phyloP scores from a whole-genome alignment of 2,797 vertebrate species.

The Myioborus miniatus region DNA sequence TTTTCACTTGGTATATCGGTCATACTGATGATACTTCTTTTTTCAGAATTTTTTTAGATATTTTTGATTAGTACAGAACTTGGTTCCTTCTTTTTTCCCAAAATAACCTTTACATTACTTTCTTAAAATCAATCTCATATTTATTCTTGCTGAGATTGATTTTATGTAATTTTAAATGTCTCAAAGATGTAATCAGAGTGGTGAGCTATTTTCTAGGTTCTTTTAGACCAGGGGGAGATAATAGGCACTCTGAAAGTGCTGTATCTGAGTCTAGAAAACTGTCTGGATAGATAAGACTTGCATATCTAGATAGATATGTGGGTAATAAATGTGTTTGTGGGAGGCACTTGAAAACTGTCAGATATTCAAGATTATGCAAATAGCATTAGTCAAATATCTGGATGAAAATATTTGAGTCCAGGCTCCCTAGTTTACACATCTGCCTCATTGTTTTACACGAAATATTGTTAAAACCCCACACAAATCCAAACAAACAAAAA shows the following conservation, averaged over 20 bases:
- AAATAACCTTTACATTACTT: fast-evolving
- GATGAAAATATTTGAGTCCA: not conserved
- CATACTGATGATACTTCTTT: not conserved
- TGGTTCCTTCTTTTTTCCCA: not conserved
- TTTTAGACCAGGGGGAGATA: not conserved
- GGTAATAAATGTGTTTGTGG: not conserved
- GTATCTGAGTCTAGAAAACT: not conserved
- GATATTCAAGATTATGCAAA: not conserved
- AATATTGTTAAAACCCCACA: not conserved
- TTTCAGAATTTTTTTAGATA: not conserved
- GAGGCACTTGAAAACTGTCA: not conserved
- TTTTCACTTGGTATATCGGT: not conserved
- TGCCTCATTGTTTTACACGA: not conserved
- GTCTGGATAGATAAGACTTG: not conserved
- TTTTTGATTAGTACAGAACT: not conserved
- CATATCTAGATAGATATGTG: not conserved
- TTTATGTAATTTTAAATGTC: not conserved
- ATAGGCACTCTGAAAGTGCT: not conserved
- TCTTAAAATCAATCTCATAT: fast-evolving
- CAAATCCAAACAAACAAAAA: not conserved
- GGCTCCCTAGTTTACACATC: not conserved
- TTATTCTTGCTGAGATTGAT: not conserved
- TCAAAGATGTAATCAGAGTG: not conserved
- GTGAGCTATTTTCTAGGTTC: not conserved
- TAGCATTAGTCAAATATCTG: not conserved